These are phyloP conservation scores for Philereme transversata DNA, from an alignment of 2,888 invertebrate genomes.

Conservation along the genomic window DNA sequence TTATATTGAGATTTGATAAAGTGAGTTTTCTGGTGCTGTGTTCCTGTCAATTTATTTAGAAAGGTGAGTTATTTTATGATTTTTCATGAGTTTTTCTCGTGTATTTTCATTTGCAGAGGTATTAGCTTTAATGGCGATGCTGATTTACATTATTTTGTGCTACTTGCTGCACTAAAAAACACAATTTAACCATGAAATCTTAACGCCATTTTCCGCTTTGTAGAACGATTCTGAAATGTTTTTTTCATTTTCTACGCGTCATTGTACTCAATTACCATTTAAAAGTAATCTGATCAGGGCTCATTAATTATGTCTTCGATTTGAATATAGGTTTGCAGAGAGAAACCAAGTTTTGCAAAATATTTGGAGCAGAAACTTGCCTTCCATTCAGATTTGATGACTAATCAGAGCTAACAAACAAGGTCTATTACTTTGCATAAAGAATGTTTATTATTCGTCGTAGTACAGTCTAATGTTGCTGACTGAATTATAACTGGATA, in stretches of 20 bases:
- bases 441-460: conserved; percentile 35
- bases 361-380: conserved; percentile 24
- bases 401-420: conserved; percentile 59
- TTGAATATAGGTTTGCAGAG: neutral
- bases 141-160: conserved; percentile 11
- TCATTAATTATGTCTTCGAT: conserved; percentile 1
- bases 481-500: too few species aligned
- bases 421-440: conserved; percentile 48
- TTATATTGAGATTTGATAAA: conserved; percentile 44
- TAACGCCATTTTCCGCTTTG: conserved; percentile 79
- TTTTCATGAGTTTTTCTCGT: conserved; percentile 39
- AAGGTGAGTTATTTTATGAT: conserved; percentile 70
- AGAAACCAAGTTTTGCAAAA: neutral
- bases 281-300: conserved; percentile 29
- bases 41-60: conserved; percentile 75
- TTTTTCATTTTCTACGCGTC: conserved; percentile 56
- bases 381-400: conserved; percentile 61
- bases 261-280: conserved; percentile 35
- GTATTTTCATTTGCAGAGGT: conserved; percentile 26
- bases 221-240: conserved; percentile 63
- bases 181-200: conserved; percentile 58
- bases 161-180: conserved; percentile 30
- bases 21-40: conserved; percentile 75
- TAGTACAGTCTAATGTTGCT: conserved; percentile 14
- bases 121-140: conserved; percentile 10